Evolutionary conservation across 2,888 invertebrate genomes (phyloP), one percentile per base, ranked within the genome.

Genomic region (Euclidia mi): DNA sequence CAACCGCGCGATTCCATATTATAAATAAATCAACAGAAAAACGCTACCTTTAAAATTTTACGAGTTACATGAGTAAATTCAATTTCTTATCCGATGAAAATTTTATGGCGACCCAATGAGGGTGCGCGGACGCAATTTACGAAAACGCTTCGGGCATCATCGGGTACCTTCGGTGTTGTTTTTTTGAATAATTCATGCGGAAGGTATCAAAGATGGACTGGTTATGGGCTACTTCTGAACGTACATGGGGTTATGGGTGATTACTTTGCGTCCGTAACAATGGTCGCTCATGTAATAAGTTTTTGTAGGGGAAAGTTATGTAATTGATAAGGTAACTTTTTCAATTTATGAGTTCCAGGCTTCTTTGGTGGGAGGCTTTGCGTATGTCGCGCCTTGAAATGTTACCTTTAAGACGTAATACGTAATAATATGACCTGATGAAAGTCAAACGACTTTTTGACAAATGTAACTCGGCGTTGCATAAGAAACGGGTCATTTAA

Each of bases 71-170:
- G 58, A 62, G 65, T 66, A 62, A 68, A 71, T 74, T 71, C 75
- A 78, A 71, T 77, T 70, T 78, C 65, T 73, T 77, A 77, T 78
- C 75, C 46, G 66, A 65, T 57, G 71, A 62, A 63, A 63, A 61
- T 65, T 73, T 76, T 67, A 66, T 66, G 50, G 61, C 46, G 28
- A 53, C 78, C 79, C 61, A 58, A 65, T 73, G 69, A 74, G 66
- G 69, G 53, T 68, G 65, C 68, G 68, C 73, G 63, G 51, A 66
- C 65, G 76, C 82, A 72, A 65, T 65, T 65, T 78, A 79, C 82
- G 79, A 82, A 85, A 68, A 71, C 63, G 71, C 75, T 60, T 55
- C 65, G 58, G 68, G 75, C 68, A 49, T 58, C 48, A 62, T 72
- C 56, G 69, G 61, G 56, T 56, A 52, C 52, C 40, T 55, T 52